Base-by-base conservation (phyloP, 2,113 vertebrate genomes). In the Crotalus helleri region DNA sequence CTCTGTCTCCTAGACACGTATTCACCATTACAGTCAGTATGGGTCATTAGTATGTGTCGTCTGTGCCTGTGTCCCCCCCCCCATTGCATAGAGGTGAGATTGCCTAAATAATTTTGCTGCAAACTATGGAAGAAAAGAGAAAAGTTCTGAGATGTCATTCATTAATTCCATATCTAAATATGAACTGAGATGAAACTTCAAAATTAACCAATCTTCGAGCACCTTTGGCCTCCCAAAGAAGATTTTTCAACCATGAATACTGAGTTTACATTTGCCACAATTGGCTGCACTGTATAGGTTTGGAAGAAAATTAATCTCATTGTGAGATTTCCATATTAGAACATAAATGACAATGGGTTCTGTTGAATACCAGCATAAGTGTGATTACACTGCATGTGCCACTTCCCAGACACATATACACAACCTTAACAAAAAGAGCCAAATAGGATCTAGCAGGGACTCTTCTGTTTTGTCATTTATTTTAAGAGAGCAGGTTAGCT, bases 51-150 rank as follows among this genome's bases (percentile, higher is more conserved):
- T 39, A 74, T 19, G 15, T 2, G 11, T 17, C n/a, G 0, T 69
- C 29, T 69, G 29, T 74, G 17, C 33, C 17, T 33, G 2, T 19
- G 17, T 6, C 0, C 2, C 0, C 69, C n/a, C 0, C 6, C 1
- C 2, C 17, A 7, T 17, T 33, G 17, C 33, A 81, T 33, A 21
- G 17, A 81, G 17, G 15, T 39, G 33, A 81, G 33, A 81, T 81
- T 81, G 33, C 13, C 33, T 81, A 39, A 74, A 39, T 1, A 81
- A 81, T 39, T 81, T 81, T 81, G 15, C 69, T 44, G 51, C 26
- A 53, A 88, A 57, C 3, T 88, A 39, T 21, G 19, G n/a, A 23
- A 87, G 11, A 87, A 88, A 17, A n/a, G 17, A 39, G 15, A 88
- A 21, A 57, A 3, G 1, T 21, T 33, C 26, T 33, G 29, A 57